Evolutionary conservation across 2,113 vertebrate species (phyloP).

Genomic region (Poeciliopsis retropinna): DNA sequence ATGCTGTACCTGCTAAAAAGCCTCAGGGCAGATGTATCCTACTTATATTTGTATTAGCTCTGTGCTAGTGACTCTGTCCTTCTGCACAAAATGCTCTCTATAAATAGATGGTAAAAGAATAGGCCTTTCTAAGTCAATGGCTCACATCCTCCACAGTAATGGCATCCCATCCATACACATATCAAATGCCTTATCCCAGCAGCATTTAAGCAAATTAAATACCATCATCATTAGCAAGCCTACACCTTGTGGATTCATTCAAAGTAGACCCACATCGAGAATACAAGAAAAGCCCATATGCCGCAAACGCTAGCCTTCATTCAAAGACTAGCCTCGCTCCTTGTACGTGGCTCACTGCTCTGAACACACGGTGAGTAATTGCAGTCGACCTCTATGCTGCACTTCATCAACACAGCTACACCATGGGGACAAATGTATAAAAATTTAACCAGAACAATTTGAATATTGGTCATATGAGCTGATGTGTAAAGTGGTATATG

Average conservation of each 20-base stretch:
- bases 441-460: conserved; percentile 73
- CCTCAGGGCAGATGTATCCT: conserved; percentile 67
- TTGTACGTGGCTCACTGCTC: conserved; percentile 66
- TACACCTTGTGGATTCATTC: conserved; percentile 57
- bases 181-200: conserved; percentile 66
- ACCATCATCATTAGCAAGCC: conserved; percentile 71
- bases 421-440: conserved; percentile 71
- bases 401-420: conserved; percentile 73
- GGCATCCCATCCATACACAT: conserved; percentile 65
- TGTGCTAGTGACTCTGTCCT: conserved; percentile 62
- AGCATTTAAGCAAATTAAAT: conserved; percentile 80
- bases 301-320: conserved; percentile 72
- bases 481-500: conserved; percentile 57
- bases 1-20: conserved; percentile 57
- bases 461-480: conserved; percentile 71
- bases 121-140: conserved; percentile 34
- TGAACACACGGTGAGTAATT: conserved; percentile 73
- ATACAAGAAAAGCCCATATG: conserved; percentile 63
- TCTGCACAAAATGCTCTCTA: conserved; percentile 60
- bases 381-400: conserved; percentile 72
- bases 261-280: conserved; percentile 68
- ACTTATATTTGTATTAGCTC: conserved; percentile 63
- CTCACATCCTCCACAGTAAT: conserved; percentile 53
- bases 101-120: conserved; percentile 64
- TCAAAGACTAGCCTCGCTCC: conserved; percentile 72